Percentiles rank a stretch among this genome's conserved stretches.
Evolutionary conservation across 2,113 vertebrate genomes (phyloP).

Genomic region (Cercocebus atys): DNA sequence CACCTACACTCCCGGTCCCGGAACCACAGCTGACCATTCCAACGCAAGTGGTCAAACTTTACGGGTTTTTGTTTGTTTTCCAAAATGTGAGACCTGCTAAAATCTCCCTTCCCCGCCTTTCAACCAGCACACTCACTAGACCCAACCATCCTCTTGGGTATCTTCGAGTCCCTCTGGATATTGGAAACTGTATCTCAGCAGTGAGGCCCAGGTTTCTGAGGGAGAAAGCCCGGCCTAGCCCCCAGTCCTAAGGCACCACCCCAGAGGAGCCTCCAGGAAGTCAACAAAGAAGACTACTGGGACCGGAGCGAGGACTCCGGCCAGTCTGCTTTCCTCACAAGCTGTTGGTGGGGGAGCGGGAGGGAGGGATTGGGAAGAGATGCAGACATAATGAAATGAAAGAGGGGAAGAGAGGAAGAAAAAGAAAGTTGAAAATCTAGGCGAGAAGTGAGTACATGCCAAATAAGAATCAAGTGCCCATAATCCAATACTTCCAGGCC

Average conservation of each 20-base stretch:
- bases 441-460: neutral
- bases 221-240: neutral
- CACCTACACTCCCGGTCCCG: neutral
- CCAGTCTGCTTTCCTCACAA: neutral
- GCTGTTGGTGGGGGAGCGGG: no score
- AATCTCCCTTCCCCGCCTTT: neutral
- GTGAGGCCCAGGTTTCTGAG: neutral
- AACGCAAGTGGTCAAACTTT: neutral
- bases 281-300: neutral
- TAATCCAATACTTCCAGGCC: neutral
- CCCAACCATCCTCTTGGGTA: neutral
- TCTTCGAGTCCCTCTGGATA: neutral
- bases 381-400: neutral
- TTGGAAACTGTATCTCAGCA: neutral
- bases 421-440: neutral
- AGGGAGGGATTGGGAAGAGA: neutral
- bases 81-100: conserved; percentile 17
- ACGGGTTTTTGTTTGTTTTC: neutral
- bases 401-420: neutral
- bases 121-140: neutral
- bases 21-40: neutral
- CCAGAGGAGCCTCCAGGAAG: neutral
- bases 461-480: neutral
- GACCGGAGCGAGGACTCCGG: neutral
- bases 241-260: neutral